Conservation (phyloP, 2,888 invertebrate genomes). For the Acleris emargana region DNA sequence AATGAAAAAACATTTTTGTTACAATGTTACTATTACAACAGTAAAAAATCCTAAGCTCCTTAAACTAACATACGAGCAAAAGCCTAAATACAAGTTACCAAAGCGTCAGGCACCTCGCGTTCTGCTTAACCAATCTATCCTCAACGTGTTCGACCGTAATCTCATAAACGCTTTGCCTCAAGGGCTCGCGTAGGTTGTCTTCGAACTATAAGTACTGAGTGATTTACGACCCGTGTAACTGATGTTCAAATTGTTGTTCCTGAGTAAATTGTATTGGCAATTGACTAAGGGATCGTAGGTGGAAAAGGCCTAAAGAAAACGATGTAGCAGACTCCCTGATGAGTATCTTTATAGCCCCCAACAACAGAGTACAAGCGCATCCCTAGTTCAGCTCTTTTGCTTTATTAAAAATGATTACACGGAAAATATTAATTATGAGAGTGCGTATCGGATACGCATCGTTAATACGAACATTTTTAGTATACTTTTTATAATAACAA, state of each 20-base stretch:
- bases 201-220: conserved; percentile 46
- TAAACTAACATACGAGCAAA: no score
- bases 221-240: conserved; percentile 53
- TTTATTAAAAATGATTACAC: no score
- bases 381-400: no score
- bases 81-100: no score
- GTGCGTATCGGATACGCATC: no score
- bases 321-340: background rate
- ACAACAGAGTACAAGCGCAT: no score
- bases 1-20: no score
- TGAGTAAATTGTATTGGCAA: conserved; percentile 51
- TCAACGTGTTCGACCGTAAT: conserved; percentile 22
- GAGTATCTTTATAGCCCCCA: background rate
- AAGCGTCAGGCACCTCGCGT: no score
- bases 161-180: conserved; percentile 30
- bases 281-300: conserved; percentile 13
- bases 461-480: no score
- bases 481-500: background rate
- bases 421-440: no score
- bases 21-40: no score
- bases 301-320: background rate
- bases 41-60: no score
- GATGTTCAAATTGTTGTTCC: conserved; percentile 53
- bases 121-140: conserved; percentile 14
- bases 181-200: conserved; percentile 41